Percentiles rank a stretch among this genome's conserved stretches.
phyloP scores from a whole-genome alignment of 2,113 vertebrate species.

The Ciconia stormi region DNA sequence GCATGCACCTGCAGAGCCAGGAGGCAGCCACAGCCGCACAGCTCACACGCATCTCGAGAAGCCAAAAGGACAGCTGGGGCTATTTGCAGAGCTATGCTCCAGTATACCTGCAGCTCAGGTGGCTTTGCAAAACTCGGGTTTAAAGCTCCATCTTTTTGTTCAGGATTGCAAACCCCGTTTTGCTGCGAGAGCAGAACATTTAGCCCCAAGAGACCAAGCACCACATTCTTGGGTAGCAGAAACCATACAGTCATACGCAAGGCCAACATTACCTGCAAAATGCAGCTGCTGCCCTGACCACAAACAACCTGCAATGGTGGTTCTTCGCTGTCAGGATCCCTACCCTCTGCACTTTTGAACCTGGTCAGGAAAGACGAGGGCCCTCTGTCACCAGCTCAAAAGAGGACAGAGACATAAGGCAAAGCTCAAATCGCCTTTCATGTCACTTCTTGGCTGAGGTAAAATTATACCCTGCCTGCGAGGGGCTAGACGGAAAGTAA shows the following conservation, averaged over 20 bases:
- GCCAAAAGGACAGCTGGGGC: not conserved
- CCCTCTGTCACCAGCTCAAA: not conserved
- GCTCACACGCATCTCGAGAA: rapidly evolving
- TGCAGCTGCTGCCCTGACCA: not conserved
- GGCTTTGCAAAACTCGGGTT: not conserved
- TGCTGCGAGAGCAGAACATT: not conserved
- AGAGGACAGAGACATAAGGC: not conserved
- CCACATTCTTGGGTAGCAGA: not conserved
- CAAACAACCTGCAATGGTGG: not conserved
- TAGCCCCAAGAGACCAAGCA: not conserved
- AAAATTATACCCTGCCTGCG: not conserved
- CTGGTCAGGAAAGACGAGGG: not conserved
- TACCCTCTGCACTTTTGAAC: not conserved
- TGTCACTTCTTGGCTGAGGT: not conserved
- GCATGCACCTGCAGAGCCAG: not conserved
- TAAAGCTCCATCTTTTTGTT: not conserved
- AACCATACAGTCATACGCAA: not conserved
- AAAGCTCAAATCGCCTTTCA: conserved; percentile 8
- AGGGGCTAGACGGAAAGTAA: conserved; percentile 12
- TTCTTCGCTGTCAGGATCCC: not conserved
- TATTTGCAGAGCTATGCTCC: not conserved
- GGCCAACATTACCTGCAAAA: not conserved
- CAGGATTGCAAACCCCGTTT: not conserved
- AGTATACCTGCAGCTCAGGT: not conserved
- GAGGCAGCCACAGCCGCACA: not conserved